Evolutionary conservation across 1,140 invertebrate species (phyloP), one percentile per base, ranked within the genome.

Genomic region (Olivierus martensii): DNA sequence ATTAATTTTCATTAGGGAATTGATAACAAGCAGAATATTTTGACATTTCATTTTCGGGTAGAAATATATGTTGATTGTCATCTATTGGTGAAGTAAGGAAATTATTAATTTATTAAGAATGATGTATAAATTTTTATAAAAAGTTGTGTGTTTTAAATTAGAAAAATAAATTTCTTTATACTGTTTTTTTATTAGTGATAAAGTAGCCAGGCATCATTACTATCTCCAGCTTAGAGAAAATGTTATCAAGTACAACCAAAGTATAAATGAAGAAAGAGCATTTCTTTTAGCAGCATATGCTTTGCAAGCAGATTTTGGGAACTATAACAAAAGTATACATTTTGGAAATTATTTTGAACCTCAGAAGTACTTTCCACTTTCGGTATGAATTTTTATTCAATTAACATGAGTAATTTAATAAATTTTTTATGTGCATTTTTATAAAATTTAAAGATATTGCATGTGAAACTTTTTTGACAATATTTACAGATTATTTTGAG

Each of bases 191-290:
- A 14, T 14, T 66, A 84, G 82, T 69, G 88, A 95, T 74, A 85
- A 89, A 63, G 79, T 84, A 52, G 88, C 89, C 9, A 74, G 87
- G 19, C 84, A 89, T 63, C 82, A 93, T 65, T 96, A 96, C 68
- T 96, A 92, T 69, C 76, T 92, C 58, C 92, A 96, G 73, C 71
- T 97, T 63, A 81, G 86, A 37, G 80, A 90, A 65, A 96, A 97
- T 71, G 81, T 92, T 19, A 62, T 76, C 19, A 63, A 65, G 51
- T 73, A 72, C 63, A 62, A 63, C 47, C 72, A 71, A 57, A 55
- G 64, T 3, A 66, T 69, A 53, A 66, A 71, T 60, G 77, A 87
- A 65, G 78, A 83, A 67, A 76, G 78, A 18, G 73, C 87, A 62
- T 81, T 90, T 62, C 73, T 84, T 42, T 73, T 94, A 59, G 87